These are phyloP conservation scores for Cylas formicarius DNA, from an alignment of 1,140 invertebrate species.

Conservation along the genomic window DNA sequence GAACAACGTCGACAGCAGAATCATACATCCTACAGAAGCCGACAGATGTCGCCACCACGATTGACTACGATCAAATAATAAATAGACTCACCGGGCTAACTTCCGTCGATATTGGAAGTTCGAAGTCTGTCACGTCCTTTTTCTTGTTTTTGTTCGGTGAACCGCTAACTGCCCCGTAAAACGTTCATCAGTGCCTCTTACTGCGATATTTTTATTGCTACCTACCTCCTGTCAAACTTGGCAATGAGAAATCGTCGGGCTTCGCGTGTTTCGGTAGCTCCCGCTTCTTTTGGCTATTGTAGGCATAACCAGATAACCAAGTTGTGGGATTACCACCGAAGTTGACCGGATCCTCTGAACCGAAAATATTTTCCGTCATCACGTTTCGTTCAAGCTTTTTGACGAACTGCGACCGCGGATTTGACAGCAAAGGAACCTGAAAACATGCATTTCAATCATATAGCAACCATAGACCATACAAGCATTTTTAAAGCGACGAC, in stretches of 20 bases:
- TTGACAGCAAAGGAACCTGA: constrained; percentile 27
- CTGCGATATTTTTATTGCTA: constrained; percentile 2
- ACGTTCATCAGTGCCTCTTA: background rate
- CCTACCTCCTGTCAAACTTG: constrained; percentile 46
- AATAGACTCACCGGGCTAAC: constrained; percentile 40
- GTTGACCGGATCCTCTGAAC: constrained; percentile 16
- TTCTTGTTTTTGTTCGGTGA: constrained; percentile 48
- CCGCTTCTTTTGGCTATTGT: constrained; percentile 16
- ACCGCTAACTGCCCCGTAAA: constrained; percentile 39
- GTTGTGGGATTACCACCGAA: constrained; percentile 3
- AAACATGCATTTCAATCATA: too few relatives aligned
- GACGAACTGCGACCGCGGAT: constrained; percentile 27
- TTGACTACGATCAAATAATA: too few relatives aligned
- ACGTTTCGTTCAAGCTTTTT: constrained; percentile 32
- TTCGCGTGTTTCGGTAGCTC: constrained; percentile 24
- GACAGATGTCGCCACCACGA: too few relatives aligned
- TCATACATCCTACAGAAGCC: too few relatives aligned
- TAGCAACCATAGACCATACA: background rate
- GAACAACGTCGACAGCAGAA: too few relatives aligned
- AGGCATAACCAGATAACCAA: constrained; percentile 21
- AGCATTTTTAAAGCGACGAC: background rate
- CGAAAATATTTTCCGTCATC: constrained; percentile 26
- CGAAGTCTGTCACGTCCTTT: constrained; percentile 27
- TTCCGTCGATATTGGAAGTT: constrained; percentile 23
- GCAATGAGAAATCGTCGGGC: constrained; percentile 44